Percentiles rank a stretch among this genome's conserved stretches.
These are phyloP conservation scores for Ispidina picta DNA, from an alignment of 2,797 vertebrate genomes.

Conservation along the genomic window DNA sequence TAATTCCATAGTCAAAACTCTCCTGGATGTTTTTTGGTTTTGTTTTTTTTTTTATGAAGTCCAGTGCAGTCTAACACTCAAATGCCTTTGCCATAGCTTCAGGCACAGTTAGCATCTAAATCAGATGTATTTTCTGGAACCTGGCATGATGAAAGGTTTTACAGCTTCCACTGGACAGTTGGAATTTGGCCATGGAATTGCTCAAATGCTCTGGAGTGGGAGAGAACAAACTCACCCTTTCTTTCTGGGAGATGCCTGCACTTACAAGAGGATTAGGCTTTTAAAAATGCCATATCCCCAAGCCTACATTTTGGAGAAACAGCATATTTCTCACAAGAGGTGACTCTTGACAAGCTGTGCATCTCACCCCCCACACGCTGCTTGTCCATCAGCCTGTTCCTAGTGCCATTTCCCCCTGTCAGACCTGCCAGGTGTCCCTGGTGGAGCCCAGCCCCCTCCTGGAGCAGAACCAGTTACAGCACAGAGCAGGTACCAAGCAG, in stretches of 20 bases:
- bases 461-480: slow-evolving; percentile 12
- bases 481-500: slow-evolving; percentile 46
- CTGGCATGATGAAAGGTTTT: not conserved
- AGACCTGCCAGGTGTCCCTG: not conserved
- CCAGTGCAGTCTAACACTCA: not conserved
- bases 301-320: not conserved
- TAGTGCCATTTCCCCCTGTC: not conserved
- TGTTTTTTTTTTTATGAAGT: not conserved
- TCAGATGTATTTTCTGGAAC: not conserved
- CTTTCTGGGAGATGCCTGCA: slow-evolving; percentile 14
- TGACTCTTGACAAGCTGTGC: slow-evolving; percentile 16
- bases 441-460: not conserved
- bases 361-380: not conserved
- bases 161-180: not conserved
- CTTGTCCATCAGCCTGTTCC: not conserved
- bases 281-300: not conserved
- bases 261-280: not conserved
- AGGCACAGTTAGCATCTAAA: slow-evolving; percentile 10
- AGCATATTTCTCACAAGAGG: not conserved
- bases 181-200: not conserved
- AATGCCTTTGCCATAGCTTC: not conserved
- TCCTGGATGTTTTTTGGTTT: not conserved
- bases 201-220: not conserved
- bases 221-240: not conserved
- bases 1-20: not conserved